Base-by-base conservation (phyloP, 2,797 vertebrate species). In the Phataginus tetradactyla region DNA sequence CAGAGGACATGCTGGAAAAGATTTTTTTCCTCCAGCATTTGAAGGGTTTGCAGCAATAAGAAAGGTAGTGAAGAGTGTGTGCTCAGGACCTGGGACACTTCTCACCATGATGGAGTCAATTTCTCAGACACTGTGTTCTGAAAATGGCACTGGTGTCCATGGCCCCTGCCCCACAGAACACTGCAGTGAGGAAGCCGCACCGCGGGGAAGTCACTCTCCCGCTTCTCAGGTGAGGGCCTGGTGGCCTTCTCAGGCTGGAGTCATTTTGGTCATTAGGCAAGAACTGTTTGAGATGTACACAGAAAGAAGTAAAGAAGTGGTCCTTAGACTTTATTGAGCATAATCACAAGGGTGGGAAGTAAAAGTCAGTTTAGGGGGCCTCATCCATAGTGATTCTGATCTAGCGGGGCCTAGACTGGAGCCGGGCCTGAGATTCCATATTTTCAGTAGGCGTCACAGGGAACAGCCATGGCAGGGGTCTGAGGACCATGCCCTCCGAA, bases 91-190 rank as follows among this genome's bases (percentile, higher is more conserved):
- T 14, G 20, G 5, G n/a, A 87, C 80, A 45, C 53, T 85, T 72
- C 85, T 84, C 13, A 71, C 51, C 13, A 4, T 37, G 66, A 25
- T 1, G 3, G 68, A 93, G 49, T 89, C 42, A 4, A 23, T 90
- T 90, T 78, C 80, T 80, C 34, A 45, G 79, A 78, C 18, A 17
- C 32, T 69, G 64, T 92, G 57, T 59, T 95, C 83, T 84, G 74
- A 74, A 69, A 94, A 88, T 88, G 55, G 42, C n/a, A 42, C 15
- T 37, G 27, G 45, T 91, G 75, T 37, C 64, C 91, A 94, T 87
- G 77, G 34, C 12, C 51, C 8, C 20, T 84, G 71, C 57, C 66
- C 39, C 72, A 15, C 3, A 71, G 63, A 95, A 37, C 32, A 86
- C 21, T 10, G 74, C 32, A n/a, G 6, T 32, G 17, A 69, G 34